These are phyloP conservation scores for Phyllotreta striolata DNA, from an alignment of 2,888 invertebrate species.

Conservation along the genomic window DNA sequence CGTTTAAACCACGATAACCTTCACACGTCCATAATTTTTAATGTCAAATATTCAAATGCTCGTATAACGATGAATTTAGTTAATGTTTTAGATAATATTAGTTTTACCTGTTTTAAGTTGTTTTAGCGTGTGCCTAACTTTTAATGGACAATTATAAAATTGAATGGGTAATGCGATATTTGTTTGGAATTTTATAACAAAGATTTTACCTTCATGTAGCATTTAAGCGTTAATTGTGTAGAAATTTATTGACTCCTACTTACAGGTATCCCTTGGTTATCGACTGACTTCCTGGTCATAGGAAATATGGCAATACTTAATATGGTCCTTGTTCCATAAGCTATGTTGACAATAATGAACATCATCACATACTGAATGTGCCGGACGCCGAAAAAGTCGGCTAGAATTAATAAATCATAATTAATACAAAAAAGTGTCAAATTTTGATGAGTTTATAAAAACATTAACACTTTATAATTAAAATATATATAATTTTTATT, in stretches of 20 bases:
- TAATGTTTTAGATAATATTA: too few species aligned
- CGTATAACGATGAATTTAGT: too few species aligned
- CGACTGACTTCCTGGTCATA: constrained; percentile 22
- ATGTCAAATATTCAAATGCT: too few species aligned
- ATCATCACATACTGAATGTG: constrained; percentile 39
- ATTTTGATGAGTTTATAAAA: too few species aligned
- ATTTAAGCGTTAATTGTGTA: neutral
- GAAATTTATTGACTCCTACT: constrained; percentile 18
- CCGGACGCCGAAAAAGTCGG: constrained; percentile 31
- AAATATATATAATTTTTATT: too few species aligned
- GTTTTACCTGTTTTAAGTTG: too few species aligned
- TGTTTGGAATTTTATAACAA: neutral
- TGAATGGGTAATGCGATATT: too few species aligned
- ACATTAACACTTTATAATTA: too few species aligned
- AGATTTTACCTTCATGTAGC: neutral
- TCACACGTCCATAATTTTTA: too few species aligned
- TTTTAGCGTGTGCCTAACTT: too few species aligned
- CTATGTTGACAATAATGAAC: constrained; percentile 36
- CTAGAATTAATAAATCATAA: constrained; percentile 32
- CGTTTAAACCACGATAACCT: too few species aligned
- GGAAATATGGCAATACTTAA: constrained; percentile 40
- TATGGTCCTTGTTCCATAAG: constrained; percentile 40
- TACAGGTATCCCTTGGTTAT: constrained; percentile 35
- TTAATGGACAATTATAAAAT: too few species aligned
- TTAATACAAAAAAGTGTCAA: constrained; percentile 11